Evolutionary conservation across 2,113 vertebrate genomes (phyloP).

Genomic region (Elanoides forficatus): DNA sequence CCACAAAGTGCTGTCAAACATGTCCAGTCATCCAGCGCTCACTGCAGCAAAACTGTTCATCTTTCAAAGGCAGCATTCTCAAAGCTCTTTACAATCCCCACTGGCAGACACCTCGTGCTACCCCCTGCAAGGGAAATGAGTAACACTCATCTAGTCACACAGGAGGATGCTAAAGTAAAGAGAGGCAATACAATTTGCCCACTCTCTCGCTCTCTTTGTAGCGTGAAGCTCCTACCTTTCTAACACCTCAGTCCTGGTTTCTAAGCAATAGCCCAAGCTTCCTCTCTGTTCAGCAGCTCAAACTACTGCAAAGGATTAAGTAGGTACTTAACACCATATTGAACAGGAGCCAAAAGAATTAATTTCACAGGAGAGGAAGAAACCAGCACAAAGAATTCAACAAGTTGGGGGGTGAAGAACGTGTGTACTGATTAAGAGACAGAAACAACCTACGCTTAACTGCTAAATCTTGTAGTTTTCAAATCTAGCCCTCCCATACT

Average conservation of each 20-base stretch:
- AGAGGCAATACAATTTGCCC: not conserved
- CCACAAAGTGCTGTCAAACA: not conserved
- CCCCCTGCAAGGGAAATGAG: not conserved
- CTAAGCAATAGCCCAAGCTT: slow-evolving; percentile 1
- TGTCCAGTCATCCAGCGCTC: not conserved
- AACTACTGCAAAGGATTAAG: slow-evolving; percentile 17
- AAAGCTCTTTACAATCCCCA: not conserved
- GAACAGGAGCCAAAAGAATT: slow-evolving; percentile 21
- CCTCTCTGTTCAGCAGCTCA: not conserved
- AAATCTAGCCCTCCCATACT: not conserved
- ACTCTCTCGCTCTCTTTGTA: not conserved
- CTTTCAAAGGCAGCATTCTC: not conserved
- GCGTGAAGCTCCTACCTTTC: not conserved
- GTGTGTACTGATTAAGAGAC: not conserved
- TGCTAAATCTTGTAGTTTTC: not conserved
- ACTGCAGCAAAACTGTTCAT: not conserved
- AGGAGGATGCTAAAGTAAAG: not conserved
- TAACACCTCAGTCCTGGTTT: not conserved
- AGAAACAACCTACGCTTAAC: not conserved
- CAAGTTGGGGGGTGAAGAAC: not conserved
- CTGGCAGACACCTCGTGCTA: not conserved
- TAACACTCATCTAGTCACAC: not conserved
- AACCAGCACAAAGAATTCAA: not conserved
- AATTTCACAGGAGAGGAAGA: slow-evolving; percentile 2
- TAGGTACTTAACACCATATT: not conserved